These are phyloP conservation scores for Caretta caretta DNA, from an alignment of 2,113 vertebrate species.

Conservation along the genomic window DNA sequence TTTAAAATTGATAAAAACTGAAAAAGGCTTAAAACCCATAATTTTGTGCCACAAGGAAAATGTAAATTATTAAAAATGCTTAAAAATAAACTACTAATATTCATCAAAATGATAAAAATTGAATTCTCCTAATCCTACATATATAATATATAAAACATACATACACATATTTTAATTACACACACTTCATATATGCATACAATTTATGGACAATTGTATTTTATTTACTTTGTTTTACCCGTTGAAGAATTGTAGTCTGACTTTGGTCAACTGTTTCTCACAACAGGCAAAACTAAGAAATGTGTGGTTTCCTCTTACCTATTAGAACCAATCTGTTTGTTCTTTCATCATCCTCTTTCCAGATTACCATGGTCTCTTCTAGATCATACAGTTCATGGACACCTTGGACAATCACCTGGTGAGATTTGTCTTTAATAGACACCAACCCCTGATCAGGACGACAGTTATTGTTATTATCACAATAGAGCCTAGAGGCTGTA, in stretches of 20 bases:
- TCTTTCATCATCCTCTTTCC: conserved; percentile 83
- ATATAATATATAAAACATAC: background rate
- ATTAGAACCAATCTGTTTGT: conserved; percentile 92
- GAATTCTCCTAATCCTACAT: background rate
- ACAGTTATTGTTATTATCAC: conserved; percentile 32
- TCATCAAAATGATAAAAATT: background rate
- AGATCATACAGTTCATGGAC: conserved; percentile 96
- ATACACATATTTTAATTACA: background rate
- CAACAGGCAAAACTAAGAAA: background rate
- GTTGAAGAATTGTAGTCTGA: background rate
- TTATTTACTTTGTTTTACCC: background rate
- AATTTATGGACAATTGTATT: background rate
- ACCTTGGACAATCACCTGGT: conserved; percentile 93
- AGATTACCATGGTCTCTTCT: conserved; percentile 90
- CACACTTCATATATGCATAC: background rate
- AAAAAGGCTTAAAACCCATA: background rate
- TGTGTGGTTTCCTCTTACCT: conserved; percentile 76
- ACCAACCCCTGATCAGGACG: conserved; percentile 88
- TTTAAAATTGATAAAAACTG: background rate
- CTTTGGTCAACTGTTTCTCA: background rate
- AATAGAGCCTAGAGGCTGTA: background rate
- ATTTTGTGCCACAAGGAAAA: background rate
- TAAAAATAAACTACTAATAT: background rate
- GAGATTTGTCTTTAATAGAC: conserved; percentile 87
- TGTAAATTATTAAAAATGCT: background rate